Base-by-base conservation (phyloP, 2,113 vertebrate species). In the Illadopsis cleaveri region DNA sequence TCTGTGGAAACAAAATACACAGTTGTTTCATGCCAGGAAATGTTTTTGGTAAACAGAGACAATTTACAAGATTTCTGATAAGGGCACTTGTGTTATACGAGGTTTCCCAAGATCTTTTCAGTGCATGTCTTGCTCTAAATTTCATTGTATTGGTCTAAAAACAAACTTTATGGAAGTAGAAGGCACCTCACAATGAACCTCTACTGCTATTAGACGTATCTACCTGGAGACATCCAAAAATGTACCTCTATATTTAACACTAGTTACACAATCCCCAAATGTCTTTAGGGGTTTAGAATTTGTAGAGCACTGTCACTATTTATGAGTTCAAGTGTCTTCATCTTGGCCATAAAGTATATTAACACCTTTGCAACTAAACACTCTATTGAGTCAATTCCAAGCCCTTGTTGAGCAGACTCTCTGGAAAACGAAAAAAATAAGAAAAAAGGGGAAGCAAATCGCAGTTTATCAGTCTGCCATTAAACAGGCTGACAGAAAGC, bases 341-440 rank as follows among this genome's bases (percentile, higher is more conserved):
- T 84, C 50, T 38, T 77, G 25, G 6, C 33, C 70, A 17, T 72
- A 77, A 85, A 42, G 9, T 35, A 4, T 30, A 31, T 80, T 72
- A 93, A 70, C 15, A 20, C 5, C 62, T 30, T 51, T 75, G 42
- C 9, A 89, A 54, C 28, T 62, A 48, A 93, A 48, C 20, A 31
- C 14, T 53, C 40, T 6, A 0, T 5, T 70, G 42, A 57, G 18
- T 50, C 45, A 73, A 23, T 75, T 90, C n/a, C 54, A 81, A 68
- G 31, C 3, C 33, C 28, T 60, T 8, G 3, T 38, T 61, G 30
- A 21, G 21, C 16, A 73, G 18, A 18, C 1, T 54, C 15, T 70
- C 33, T 44, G 22, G 45, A 33, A 42, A 66, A 27, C 24, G 1
- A 0, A 4, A 4, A 5, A 25, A 24, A 33, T 7, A 48, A 2